Conservation (phyloP, 2,888 invertebrate species). For the Drosophila neonasuta region DNA sequence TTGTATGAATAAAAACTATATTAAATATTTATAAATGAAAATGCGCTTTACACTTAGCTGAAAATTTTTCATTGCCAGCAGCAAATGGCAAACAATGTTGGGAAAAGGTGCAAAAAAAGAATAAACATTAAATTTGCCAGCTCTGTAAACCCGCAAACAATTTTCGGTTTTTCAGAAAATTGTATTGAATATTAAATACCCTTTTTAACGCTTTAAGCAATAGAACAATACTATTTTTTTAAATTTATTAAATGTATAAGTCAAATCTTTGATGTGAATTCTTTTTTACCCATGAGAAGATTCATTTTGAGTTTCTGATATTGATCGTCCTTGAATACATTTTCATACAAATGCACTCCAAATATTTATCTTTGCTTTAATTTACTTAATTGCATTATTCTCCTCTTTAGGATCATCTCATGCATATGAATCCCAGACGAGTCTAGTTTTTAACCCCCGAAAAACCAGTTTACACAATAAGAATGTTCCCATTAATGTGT, state of each 20-base stretch:
- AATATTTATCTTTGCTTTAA: conserved; percentile 54
- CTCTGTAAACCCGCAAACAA: conserved; percentile 1
- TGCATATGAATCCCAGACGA: conserved; percentile 36
- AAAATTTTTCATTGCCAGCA: conserved; percentile 7
- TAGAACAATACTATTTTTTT: background rate
- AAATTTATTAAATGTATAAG: background rate
- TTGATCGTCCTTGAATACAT: background rate
- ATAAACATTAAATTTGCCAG: background rate
- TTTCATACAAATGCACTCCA: conserved; percentile 23
- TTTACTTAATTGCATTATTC: conserved; percentile 57
- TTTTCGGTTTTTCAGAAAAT: background rate
- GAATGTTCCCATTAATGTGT: conserved; percentile 44
- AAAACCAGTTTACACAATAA: conserved; percentile 37
- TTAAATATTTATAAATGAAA: conserved; percentile 33
- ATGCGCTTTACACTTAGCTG: conserved; percentile 27
- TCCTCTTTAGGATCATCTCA: conserved; percentile 48
- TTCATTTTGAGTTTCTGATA: background rate
- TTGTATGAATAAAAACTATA: conserved; percentile 2
- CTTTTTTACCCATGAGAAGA: background rate
- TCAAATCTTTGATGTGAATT: background rate
- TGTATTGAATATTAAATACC: background rate
- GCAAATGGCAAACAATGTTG: conserved; percentile 3
- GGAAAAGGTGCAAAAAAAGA: background rate
- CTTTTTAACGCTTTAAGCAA: background rate
- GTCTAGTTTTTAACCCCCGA: conserved; percentile 33